Evolutionary conservation across 2,888 invertebrate species (phyloP).

Genomic region (Scaptomyza polygonia): DNA sequence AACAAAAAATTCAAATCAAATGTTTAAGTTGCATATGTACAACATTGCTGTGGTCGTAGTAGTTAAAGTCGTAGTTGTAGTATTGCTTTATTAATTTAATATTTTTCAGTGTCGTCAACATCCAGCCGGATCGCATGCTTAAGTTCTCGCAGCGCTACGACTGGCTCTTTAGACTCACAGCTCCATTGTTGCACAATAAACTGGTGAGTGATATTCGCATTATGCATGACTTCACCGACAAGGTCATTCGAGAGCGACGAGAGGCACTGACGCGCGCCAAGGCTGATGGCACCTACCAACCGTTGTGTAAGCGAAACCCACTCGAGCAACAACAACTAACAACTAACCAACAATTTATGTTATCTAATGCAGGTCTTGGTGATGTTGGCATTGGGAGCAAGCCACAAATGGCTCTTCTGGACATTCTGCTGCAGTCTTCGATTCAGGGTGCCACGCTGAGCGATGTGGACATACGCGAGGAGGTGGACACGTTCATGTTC

Average conservation of each 20-base stretch:
- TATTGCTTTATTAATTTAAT: background rate
- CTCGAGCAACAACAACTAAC: background rate
- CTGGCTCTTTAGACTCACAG: conserved; percentile 69
- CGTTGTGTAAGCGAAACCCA: conserved; percentile 55
- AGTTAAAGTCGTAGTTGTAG: background rate
- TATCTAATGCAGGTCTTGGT: conserved; percentile 46
- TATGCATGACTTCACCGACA: conserved; percentile 75
- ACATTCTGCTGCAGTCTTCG: conserved; percentile 86
- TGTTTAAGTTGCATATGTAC: background rate
- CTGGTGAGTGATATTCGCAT: conserved; percentile 59
- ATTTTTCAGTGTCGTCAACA: conserved; percentile 62
- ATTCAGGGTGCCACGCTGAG: conserved; percentile 86
- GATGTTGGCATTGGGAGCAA: conserved; percentile 84
- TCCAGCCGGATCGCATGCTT: conserved; percentile 70
- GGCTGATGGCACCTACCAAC: conserved; percentile 63
- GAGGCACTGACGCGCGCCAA: conserved; percentile 52
- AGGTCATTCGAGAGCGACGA: conserved; percentile 72
- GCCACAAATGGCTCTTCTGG: conserved; percentile 87
- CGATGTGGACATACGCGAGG: conserved; percentile 87
- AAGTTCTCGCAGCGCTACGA: conserved; percentile 70
- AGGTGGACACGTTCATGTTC: conserved; percentile 90
- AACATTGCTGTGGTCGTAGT: no score
- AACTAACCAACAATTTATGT: background rate
- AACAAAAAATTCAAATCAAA: background rate
- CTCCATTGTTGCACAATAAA: conserved; percentile 53